These are phyloP conservation scores for Nemotelus pantherinus DNA, from an alignment of 2,888 invertebrate species.

Conservation along the genomic window DNA sequence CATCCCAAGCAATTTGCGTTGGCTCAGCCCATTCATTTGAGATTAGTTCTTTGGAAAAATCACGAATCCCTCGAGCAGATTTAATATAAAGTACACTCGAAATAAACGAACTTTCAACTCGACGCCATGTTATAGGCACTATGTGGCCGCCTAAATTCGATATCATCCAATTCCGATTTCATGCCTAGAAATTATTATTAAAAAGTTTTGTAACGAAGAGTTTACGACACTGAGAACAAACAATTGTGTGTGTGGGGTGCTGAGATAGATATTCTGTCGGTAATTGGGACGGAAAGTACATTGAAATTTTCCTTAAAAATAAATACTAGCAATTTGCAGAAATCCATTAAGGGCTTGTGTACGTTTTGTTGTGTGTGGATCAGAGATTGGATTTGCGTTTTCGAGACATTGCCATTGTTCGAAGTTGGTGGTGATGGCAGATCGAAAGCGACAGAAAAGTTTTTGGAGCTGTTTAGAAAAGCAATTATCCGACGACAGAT, in stretches of 20 bases:
- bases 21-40: neutral
- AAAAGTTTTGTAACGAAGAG: slow-evolving; percentile 15
- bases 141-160: neutral
- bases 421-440: too few relatives aligned
- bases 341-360: too few relatives aligned
- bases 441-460: too few relatives aligned
- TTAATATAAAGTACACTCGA: slow-evolving; percentile 8
- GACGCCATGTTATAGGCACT: neutral
- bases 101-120: slow-evolving; percentile 6
- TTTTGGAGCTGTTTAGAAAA: too few relatives aligned
- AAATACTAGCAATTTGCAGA: too few relatives aligned
- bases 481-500: too few relatives aligned
- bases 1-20: slow-evolving; percentile 7
- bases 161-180: slow-evolving; percentile 12
- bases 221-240: neutral
- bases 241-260: neutral
- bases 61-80: neutral
- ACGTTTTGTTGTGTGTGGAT: too few relatives aligned
- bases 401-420: too few relatives aligned
- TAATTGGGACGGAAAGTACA: too few relatives aligned
- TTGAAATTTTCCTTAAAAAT: too few relatives aligned
- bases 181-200: slow-evolving; percentile 5
- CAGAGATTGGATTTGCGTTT: too few relatives aligned
- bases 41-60: slow-evolving; percentile 19
- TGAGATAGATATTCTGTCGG: too few relatives aligned